phyloP scores from a whole-genome alignment of 2,113 vertebrate genomes.

The Istiophorus platypterus region DNA sequence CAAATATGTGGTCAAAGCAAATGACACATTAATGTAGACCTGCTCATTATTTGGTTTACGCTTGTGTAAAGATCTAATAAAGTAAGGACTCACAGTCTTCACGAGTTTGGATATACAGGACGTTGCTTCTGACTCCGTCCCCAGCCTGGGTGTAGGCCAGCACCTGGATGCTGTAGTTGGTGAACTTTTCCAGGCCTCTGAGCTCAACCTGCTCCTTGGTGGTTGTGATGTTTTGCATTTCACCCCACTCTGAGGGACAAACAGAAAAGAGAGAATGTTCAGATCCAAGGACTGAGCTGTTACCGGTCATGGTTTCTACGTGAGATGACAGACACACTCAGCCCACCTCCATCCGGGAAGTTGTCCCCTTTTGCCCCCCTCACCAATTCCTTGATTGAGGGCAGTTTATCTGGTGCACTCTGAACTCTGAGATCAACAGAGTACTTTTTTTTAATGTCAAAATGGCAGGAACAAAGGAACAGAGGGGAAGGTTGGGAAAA shows the following conservation, averaged over 20 bases:
- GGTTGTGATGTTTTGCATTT: conserved; percentile 99
- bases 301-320: background rate
- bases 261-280: conserved; percentile 2
- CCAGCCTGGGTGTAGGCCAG: conserved; percentile 97
- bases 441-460: conserved; percentile 50
- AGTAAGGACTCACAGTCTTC: conserved; percentile 90
- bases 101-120: conserved; percentile 95
- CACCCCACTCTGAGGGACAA: conserved; percentile 91
- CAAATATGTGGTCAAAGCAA: conserved; percentile 33
- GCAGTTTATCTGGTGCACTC: conserved; percentile 62
- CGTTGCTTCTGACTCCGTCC: conserved; percentile 92
- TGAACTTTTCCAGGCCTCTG: conserved; percentile 96
- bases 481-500: background rate
- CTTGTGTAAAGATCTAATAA: background rate
- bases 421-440: conserved; percentile 73
- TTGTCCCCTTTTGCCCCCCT: conserved; percentile 82
- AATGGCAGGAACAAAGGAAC: conserved; percentile 20
- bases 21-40: background rate
- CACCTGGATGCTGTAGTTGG: conserved; percentile 98
- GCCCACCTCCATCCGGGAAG: conserved; percentile 79
- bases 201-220: conserved; percentile 94
- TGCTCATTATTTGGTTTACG: conserved; percentile 6
- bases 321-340: conserved; percentile 4
- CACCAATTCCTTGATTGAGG: conserved; percentile 24
- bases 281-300: background rate